phyloP scores from a whole-genome alignment of 2,888 invertebrate genomes.

The Itoplectis maculator region DNA sequence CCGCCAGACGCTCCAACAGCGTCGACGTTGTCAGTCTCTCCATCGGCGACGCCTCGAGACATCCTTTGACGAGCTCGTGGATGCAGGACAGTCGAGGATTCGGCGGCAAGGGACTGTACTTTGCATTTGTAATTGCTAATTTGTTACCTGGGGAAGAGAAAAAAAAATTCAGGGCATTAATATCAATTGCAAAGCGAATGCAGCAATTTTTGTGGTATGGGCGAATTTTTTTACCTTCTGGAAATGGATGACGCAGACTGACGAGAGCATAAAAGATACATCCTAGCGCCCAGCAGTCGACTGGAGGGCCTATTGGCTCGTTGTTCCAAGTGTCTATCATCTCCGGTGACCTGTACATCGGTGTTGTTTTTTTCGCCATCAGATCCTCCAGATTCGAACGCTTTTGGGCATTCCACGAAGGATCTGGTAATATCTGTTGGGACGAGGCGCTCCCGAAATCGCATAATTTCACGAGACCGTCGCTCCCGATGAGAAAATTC shows the following conservation, averaged over 20 bases:
- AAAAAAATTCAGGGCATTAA: too few relatives aligned
- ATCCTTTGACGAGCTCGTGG: slow-evolving; percentile 92
- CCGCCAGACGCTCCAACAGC: slow-evolving; percentile 93
- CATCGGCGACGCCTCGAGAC: slow-evolving; percentile 93
- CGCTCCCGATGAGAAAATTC: slow-evolving; percentile 95
- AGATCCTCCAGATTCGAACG: slow-evolving; percentile 96
- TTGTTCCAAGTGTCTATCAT: slow-evolving; percentile 99
- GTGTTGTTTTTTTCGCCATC: slow-evolving; percentile 93
- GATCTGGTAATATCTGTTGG: slow-evolving; percentile 92
- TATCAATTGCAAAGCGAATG: too few relatives aligned
- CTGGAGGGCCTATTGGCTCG: slow-evolving; percentile 94
- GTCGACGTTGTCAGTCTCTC: slow-evolving; percentile 92
- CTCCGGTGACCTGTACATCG: slow-evolving; percentile 99
- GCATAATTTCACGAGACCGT: slow-evolving; percentile 96
- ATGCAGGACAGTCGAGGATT: slow-evolving; percentile 94
- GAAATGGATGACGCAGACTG: slow-evolving; percentile 98
- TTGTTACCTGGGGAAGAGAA: slow-evolving; percentile 87
- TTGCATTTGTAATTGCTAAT: slow-evolving; percentile 97
- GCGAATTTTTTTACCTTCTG: slow-evolving; percentile 89
- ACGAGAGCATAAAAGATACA: slow-evolving; percentile 97
- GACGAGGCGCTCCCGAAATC: slow-evolving; percentile 98
- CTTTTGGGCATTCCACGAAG: slow-evolving; percentile 96
- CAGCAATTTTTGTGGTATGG: neutral
- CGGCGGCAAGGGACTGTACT: slow-evolving; percentile 93
- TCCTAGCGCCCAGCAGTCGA: slow-evolving; percentile 99